These are phyloP conservation scores for Saccostrea echinata DNA, from an alignment of 1,140 invertebrate species.

Conservation along the genomic window DNA sequence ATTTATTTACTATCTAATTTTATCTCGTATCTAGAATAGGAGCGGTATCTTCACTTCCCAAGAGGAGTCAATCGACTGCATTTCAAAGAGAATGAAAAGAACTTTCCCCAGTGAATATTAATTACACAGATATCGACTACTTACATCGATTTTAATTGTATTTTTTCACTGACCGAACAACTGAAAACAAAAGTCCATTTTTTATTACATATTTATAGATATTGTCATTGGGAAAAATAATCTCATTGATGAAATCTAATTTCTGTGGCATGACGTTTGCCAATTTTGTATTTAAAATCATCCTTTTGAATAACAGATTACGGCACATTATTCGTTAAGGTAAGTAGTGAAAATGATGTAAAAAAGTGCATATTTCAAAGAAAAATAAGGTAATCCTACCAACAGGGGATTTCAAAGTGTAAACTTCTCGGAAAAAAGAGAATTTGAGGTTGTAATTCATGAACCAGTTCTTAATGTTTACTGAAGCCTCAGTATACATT, in stretches of 20 bases:
- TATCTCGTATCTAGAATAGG: neutral
- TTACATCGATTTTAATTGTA: conserved; percentile 7
- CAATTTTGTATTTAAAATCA: conserved; percentile 15
- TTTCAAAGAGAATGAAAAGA: neutral
- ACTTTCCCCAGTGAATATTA: conserved; percentile 9
- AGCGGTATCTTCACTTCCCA: neutral
- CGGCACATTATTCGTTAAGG: neutral
- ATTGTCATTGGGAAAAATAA: neutral
- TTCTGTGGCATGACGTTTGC: neutral
- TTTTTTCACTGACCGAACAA: neutral
- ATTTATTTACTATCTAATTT: neutral
- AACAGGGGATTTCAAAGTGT: no score
- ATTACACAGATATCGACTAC: conserved; percentile 9
- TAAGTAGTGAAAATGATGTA: neutral
- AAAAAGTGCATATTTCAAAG: no score
- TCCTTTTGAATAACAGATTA: neutral
- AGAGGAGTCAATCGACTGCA: conserved; percentile 21
- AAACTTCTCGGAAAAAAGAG: no score
- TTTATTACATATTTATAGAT: conserved; percentile 31
- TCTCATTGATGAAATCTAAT: neutral
- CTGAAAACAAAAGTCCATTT: conserved; percentile 23
- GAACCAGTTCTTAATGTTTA: no score
- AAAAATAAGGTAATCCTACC: no score
- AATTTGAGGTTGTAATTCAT: no score
- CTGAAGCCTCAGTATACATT: no score